Evolutionary conservation across 2,888 invertebrate species (phyloP).

Genomic region (Orchesellides sinensis): DNA sequence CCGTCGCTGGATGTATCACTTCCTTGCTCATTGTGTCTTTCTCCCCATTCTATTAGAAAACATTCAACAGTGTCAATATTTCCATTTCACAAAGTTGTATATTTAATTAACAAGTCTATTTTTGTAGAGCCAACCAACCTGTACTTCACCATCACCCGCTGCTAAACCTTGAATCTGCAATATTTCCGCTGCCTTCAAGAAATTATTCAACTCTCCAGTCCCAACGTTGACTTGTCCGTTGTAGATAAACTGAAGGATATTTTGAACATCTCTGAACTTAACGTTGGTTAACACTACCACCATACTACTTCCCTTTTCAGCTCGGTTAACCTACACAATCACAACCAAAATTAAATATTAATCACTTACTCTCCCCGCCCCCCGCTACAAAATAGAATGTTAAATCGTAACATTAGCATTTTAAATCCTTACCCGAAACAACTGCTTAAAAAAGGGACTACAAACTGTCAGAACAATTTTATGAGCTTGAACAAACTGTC

Average conservation of each 20-base stretch:
- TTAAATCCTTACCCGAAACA: slow-evolving; percentile 71
- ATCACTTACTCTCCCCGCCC: too few species aligned
- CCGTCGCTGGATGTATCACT: neutral
- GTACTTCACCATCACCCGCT: neutral
- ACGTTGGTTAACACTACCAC: slow-evolving; percentile 68
- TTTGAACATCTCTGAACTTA: slow-evolving; percentile 69
- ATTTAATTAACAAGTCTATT: too few species aligned
- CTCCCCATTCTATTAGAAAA: too few species aligned
- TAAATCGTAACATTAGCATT: too few species aligned
- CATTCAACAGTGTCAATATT: too few species aligned
- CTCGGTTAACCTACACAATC: slow-evolving; percentile 53
- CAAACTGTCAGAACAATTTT: slow-evolving; percentile 66
- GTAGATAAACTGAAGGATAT: slow-evolving; percentile 69
- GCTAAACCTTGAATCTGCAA: slow-evolving; percentile 73
- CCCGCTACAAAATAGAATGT: too few species aligned
- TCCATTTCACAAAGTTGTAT: too few species aligned
- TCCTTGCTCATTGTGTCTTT: too few species aligned
- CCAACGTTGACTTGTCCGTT: slow-evolving; percentile 71
- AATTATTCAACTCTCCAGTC: slow-evolving; percentile 64
- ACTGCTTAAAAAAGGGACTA: slow-evolving; percentile 72
- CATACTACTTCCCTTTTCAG: slow-evolving; percentile 41
- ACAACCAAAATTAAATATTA: neutral
- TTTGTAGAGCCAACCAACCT: neutral
- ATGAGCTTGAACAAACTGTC: slow-evolving; percentile 69
- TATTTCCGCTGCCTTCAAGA: slow-evolving; percentile 69